Conservation (phyloP, 1,140 invertebrate genomes). For the Halictus rubicundus region DNA sequence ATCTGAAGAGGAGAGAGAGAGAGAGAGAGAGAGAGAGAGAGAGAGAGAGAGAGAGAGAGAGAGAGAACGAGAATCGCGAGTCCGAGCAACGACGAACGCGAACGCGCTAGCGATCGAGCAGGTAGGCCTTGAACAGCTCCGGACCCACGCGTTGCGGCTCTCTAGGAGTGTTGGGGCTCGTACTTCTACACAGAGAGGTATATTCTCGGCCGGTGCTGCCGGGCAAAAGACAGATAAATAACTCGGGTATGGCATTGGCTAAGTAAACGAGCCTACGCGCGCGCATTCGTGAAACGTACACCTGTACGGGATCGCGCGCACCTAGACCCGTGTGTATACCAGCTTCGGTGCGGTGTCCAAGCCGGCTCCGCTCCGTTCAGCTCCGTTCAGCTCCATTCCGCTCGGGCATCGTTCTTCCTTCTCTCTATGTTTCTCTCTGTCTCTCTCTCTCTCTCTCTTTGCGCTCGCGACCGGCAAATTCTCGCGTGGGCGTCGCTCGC, state of each 20-base stretch:
- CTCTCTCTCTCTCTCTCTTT: not conserved
- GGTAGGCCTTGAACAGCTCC: slow-evolving; percentile 70
- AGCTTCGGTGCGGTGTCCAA: slow-evolving; percentile 7
- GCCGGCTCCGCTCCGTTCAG: not conserved
- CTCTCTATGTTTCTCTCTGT: no score
- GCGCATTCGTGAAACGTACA: slow-evolving; percentile 70
- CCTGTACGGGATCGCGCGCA: slow-evolving; percentile 65
- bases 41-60: not conserved
- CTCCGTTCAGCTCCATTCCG: no score
- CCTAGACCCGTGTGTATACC: not conserved
- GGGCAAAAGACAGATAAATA: slow-evolving; percentile 79
- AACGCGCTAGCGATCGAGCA: slow-evolving; percentile 39
- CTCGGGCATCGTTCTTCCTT: slow-evolving; percentile 9
- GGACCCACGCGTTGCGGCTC: slow-evolving; percentile 58
- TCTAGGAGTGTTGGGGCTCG: slow-evolving; percentile 61
- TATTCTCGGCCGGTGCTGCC: slow-evolving; percentile 72
- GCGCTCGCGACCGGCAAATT: slow-evolving; percentile 33
- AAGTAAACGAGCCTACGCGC: slow-evolving; percentile 78
- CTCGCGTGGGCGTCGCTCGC: slow-evolving; percentile 56
- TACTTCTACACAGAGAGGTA: slow-evolving; percentile 67
- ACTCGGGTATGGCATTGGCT: slow-evolving; percentile 78
- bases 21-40: slow-evolving; percentile 4
- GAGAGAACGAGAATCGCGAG: slow-evolving; percentile 53
- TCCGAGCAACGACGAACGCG: slow-evolving; percentile 38
- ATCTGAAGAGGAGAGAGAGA: not conserved